These are phyloP conservation scores for Flexamia atlantica DNA, from an alignment of 2,888 invertebrate genomes.

Conservation along the genomic window DNA sequence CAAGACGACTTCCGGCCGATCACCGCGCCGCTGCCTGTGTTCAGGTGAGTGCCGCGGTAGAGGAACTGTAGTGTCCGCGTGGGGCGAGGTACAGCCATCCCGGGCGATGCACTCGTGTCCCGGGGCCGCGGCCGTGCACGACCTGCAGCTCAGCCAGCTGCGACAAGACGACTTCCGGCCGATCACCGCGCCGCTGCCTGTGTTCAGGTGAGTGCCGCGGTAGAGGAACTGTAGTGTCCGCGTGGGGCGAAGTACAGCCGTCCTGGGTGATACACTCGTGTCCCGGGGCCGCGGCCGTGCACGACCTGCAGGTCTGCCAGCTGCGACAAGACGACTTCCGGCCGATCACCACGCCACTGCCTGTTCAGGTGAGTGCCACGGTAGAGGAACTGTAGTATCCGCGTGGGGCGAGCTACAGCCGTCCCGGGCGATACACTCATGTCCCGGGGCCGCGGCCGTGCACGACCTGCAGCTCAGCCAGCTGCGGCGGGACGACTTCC, in stretches of 20 bases:
- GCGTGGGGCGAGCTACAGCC: slow-evolving; percentile 17
- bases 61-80: slow-evolving; percentile 18
- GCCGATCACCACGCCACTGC: slow-evolving; percentile 83
- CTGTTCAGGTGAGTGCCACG: slow-evolving; percentile 79
- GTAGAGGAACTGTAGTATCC: slow-evolving; percentile 72
- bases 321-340: slow-evolving; percentile 84
- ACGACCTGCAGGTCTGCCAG: slow-evolving; percentile 95
- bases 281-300: slow-evolving; percentile 90
- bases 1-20: slow-evolving; percentile 85
- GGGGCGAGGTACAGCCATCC: slow-evolving; percentile 18
- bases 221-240: slow-evolving; percentile 72
- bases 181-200: slow-evolving; percentile 83
- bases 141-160: slow-evolving; percentile 93
- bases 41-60: slow-evolving; percentile 77
- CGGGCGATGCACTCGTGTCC: slow-evolving; percentile 73
- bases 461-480: slow-evolving; percentile 96
- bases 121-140: slow-evolving; percentile 93
- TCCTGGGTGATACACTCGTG: slow-evolving; percentile 71
- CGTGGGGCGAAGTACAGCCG: slow-evolving; percentile 16
- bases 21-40: slow-evolving; percentile 84
- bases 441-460: slow-evolving; percentile 88
- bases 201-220: slow-evolving; percentile 79
- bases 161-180: slow-evolving; percentile 83
- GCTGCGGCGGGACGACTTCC: slow-evolving; percentile 84
- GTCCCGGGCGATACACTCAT: slow-evolving; percentile 70